Evolutionary conservation across 1,140 invertebrate species (phyloP).

Genomic region (Thaumetopoea pityocampa): DNA sequence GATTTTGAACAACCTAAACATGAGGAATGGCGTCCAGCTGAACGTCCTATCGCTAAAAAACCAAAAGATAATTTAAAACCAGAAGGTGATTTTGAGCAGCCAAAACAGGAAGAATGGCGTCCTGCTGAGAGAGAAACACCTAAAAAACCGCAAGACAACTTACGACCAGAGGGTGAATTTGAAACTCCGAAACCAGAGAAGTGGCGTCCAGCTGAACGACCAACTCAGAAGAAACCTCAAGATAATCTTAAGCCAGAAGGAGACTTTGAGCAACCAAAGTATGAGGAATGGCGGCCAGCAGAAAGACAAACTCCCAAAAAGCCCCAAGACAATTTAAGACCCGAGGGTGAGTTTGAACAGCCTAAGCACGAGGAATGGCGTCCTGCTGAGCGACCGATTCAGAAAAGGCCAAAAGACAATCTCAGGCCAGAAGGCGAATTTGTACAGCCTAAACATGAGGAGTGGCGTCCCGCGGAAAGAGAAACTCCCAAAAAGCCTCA

Average conservation of each 20-base stretch:
- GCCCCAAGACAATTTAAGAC: constrained; percentile 78
- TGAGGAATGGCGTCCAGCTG: constrained; percentile 69
- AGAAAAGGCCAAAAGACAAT: constrained; percentile 75
- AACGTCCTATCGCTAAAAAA: constrained; percentile 73
- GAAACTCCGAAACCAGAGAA: constrained; percentile 51
- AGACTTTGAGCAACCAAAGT: constrained; percentile 56
- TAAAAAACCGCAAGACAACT: constrained; percentile 75
- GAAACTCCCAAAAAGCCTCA: constrained; percentile 54
- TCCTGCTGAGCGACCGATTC: constrained; percentile 65
- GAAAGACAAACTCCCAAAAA: constrained; percentile 76
- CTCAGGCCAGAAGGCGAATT: constrained; percentile 79
- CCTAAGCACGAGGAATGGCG: constrained; percentile 46
- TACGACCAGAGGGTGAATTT: constrained; percentile 78
- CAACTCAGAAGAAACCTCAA: constrained; percentile 49
- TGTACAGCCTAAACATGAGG: constrained; percentile 51
- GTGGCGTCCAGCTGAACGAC: constrained; percentile 54
- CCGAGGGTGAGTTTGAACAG: constrained; percentile 77
- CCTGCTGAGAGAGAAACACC: constrained; percentile 64
- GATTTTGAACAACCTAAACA: constrained; percentile 77
- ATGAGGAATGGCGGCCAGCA: constrained; percentile 67
- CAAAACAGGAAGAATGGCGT: constrained; percentile 43
- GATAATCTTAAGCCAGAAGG: constrained; percentile 79
- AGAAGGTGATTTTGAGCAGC: constrained; percentile 76
- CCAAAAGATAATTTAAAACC: constrained; percentile 78
- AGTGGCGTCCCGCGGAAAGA: constrained; percentile 56